phyloP scores from a whole-genome alignment of 2,797 vertebrate genomes.

The Malacoctenus gilli region DNA sequence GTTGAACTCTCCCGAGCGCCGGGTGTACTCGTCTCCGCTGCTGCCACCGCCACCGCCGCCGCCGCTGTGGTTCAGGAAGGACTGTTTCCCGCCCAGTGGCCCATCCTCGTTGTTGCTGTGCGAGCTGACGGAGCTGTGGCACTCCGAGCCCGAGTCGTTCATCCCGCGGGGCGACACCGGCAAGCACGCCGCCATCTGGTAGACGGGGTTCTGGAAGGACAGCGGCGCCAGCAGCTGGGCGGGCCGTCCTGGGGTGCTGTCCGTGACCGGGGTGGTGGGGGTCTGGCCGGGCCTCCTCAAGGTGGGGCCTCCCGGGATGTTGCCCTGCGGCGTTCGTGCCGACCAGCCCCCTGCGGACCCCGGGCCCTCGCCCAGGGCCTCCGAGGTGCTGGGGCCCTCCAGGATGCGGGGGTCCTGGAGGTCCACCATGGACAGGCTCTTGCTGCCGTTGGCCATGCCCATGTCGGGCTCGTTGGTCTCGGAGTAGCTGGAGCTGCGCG shows the following conservation, averaged over 20 bases:
- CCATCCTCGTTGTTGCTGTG: constrained; percentile 97
- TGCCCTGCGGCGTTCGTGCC: constrained; percentile 84
- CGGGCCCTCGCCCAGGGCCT: constrained; percentile 81
- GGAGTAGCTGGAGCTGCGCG: constrained; percentile 98
- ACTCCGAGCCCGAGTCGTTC: constrained; percentile 94
- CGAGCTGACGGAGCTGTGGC: constrained; percentile 97
- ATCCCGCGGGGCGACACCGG: constrained; percentile 91
- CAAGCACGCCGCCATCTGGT: constrained; percentile 97
- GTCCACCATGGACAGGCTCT: constrained; percentile 99
- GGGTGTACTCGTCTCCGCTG: constrained; percentile 85
- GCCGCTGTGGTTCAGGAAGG: constrained; percentile 82
- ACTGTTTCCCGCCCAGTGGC: constrained; percentile 74
- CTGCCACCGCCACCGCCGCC: constrained; percentile 61
- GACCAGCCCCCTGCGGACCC: constrained; percentile 84
- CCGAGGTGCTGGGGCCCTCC: constrained; percentile 81
- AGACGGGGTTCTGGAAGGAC: constrained; percentile 99
- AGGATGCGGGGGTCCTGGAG: constrained; percentile 91
- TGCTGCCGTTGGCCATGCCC: constrained; percentile 94
- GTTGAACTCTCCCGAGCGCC: constrained; percentile 90
- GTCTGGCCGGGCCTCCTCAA: constrained; percentile 83
- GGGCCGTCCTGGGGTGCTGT: constrained; percentile 87
- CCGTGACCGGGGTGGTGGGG: constrained; percentile 80
- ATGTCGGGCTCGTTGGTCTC: constrained; percentile 96
- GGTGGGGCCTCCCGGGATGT: constrained; percentile 80
- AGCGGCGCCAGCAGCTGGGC: constrained; percentile 91